These are phyloP conservation scores for Oryzias javanicus DNA, from an alignment of 2,113 vertebrate genomes.

Conservation along the genomic window DNA sequence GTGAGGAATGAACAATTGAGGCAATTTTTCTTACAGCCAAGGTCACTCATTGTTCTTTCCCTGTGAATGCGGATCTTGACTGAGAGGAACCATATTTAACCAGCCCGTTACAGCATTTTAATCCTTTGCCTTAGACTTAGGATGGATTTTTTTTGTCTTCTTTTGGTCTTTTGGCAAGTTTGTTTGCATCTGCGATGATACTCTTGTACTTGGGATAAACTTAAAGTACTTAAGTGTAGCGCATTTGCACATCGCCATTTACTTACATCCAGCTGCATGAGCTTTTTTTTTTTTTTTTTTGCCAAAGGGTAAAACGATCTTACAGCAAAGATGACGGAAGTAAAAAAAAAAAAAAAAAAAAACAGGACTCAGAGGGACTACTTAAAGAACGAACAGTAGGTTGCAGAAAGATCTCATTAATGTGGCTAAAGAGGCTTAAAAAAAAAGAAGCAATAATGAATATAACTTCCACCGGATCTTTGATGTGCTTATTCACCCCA, in stretches of 20 bases:
- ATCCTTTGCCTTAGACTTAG: conserved; percentile 10
- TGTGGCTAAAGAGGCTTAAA: conserved; percentile 30
- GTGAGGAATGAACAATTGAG: conserved; percentile 67
- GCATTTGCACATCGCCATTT: conserved; percentile 14
- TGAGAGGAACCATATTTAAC: conserved; percentile 42
- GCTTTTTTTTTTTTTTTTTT: conserved; percentile 25
- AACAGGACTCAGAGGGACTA: conserved; percentile 21
- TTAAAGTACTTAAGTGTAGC: conserved; percentile 5
- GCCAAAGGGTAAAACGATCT: conserved; percentile 18
- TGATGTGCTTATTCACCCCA: conserved; percentile 40
- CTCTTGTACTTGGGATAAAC: conserved; percentile 8
- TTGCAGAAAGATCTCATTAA: conserved; percentile 30
- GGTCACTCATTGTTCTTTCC: conserved; percentile 71
- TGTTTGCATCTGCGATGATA: conserved; percentile 31
- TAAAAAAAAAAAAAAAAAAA: conserved; percentile 9
- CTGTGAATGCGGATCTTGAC: conserved; percentile 43
- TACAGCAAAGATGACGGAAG: conserved; percentile 17
- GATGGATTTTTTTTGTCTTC: conserved; percentile 23
- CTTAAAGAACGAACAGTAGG: conserved; percentile 24
- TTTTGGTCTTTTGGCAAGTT: conserved; percentile 12
- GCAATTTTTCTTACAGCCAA: conserved; percentile 64
- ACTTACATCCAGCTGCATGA: conserved; percentile 16
- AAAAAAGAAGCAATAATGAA: conserved; percentile 30
- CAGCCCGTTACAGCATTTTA: conserved; percentile 23
- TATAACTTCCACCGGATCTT: conserved; percentile 27